Evolutionary conservation across 2,888 invertebrate species (phyloP).

Genomic region (Homarus gammarus): DNA sequence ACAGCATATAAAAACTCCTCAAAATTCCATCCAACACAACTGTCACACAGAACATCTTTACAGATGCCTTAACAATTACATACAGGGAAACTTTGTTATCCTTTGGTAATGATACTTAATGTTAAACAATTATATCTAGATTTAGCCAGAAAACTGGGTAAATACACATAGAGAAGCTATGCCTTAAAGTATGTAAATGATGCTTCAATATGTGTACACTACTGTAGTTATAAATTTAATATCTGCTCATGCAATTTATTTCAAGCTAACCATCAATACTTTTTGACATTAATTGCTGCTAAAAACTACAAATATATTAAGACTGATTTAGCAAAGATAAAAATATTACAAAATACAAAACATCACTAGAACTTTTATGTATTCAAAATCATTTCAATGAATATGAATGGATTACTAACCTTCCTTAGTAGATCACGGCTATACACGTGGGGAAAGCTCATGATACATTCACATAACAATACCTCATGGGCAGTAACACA

Average conservation of each 20-base stretch:
- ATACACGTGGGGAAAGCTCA: background rate
- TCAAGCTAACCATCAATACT: conserved; percentile 19
- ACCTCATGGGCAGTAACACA: too few relatives aligned
- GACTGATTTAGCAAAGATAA: conserved; percentile 6
- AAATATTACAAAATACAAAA: conserved; percentile 31
- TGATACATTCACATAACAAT: background rate
- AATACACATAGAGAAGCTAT: background rate
- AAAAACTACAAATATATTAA: conserved; percentile 27
- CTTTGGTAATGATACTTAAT: background rate
- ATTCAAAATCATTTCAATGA: conserved; percentile 6
- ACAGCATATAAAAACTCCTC: background rate
- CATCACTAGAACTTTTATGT: conserved; percentile 21
- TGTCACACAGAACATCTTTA: background rate
- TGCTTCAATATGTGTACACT: background rate
- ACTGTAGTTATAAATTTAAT: conserved; percentile 2
- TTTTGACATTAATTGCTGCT: conserved; percentile 10
- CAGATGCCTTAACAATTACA: background rate
- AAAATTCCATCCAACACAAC: background rate
- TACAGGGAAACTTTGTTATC: background rate
- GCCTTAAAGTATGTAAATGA: conserved; percentile 4
- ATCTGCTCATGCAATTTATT: conserved; percentile 8
- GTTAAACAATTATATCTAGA: background rate
- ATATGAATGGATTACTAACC: too few relatives aligned
- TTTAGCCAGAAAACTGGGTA: background rate
- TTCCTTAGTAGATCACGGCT: too few relatives aligned